Base-by-base conservation (phyloP, 2,113 vertebrate species). In the Oriolus oriolus region DNA sequence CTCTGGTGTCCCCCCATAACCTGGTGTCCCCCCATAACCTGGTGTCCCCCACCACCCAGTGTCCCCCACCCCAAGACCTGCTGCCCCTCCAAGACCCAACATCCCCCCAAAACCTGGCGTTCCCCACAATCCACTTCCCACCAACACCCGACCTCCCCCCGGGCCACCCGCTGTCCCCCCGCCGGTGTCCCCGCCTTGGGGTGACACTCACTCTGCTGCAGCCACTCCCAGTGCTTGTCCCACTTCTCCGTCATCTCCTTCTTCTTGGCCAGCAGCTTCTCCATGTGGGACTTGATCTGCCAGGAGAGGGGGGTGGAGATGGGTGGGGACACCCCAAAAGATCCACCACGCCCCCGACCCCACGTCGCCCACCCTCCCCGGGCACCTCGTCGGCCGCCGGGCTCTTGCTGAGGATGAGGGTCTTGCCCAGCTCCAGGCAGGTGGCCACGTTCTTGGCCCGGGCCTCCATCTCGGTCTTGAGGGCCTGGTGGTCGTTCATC, bases 401-500 rank as follows among this genome's bases (percentile, higher is more conserved):
- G 87, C 99, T 99, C 69, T 98, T 98, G 61, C 97, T 98, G 22
- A 99, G 98, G 95, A 99, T 97, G 70, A 99, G 97, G 11, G 97
- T 98, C 95, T 98, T 99, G 68, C 99, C 99, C 97, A 99, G 98
- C 89, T 99, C 99, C 50, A 99, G 98, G 75, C 99, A 99, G 93
- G 99, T 96, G 8, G 98, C 49, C 16, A 98, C 88, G 94, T 97
- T 98, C 23, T 97, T 98, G 86, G 86, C 97, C 7, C 98, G 98
- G 0, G 99, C 98, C 49, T 99, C 99, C 18, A 99, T 98, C 96
- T 99, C 99, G 0, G 97, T 99, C 97, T 99, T 99, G 89, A 99
- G 98, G 68, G 98, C 98, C 71, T 99, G 99, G 98, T 99, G 99
- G 95, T 99, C 99, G 79, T 98, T 99, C 99, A 99, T 99, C 95